phyloP scores from a whole-genome alignment of 2,888 invertebrate species.

The Aromia moschata region DNA sequence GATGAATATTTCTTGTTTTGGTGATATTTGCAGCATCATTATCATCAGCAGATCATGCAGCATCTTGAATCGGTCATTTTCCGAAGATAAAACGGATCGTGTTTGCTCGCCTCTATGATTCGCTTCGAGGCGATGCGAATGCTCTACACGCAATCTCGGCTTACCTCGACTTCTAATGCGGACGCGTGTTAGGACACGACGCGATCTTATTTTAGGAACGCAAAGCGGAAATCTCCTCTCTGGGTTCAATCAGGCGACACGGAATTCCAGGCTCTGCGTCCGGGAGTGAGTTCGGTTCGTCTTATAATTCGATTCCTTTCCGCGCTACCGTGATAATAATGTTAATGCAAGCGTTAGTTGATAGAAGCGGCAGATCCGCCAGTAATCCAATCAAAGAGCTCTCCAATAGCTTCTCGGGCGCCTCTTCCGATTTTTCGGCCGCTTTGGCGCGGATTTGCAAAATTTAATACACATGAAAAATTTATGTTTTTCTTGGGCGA shows the following conservation, averaged over 20 bases:
- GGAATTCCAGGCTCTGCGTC: slow-evolving; percentile 38
- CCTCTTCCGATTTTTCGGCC: slow-evolving; percentile 50
- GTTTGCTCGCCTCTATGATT: too few relatives aligned
- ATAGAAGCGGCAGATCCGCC: slow-evolving; percentile 52
- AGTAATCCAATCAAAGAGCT: slow-evolving; percentile 55
- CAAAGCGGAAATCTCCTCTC: slow-evolving; percentile 37
- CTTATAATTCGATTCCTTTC: slow-evolving; percentile 53
- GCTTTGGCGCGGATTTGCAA: slow-evolving; percentile 45
- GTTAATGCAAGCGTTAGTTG: slow-evolving; percentile 55
- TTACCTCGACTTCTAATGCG: too few relatives aligned
- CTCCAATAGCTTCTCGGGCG: slow-evolving; percentile 54
- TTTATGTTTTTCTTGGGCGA: slow-evolving; percentile 33
- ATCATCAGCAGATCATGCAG: too few relatives aligned
- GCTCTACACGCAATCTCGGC: too few relatives aligned
- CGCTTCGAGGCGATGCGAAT: too few relatives aligned
- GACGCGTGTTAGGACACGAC: too few relatives aligned
- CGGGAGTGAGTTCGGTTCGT: slow-evolving; percentile 38
- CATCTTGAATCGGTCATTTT: too few relatives aligned
- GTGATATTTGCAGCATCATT: too few relatives aligned
- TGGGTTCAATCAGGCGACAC: slow-evolving; percentile 36
- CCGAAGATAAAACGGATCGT: too few relatives aligned
- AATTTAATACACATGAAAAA: slow-evolving; percentile 45
- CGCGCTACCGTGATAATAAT: slow-evolving; percentile 56
- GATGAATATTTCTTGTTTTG: too few relatives aligned
- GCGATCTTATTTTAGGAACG: too few relatives aligned